These are phyloP conservation scores for Chrysaora quinquecirrha DNA, from an alignment of 30 jellyfish, hydroid and myxozoan genomes.

Conservation along the genomic window DNA sequence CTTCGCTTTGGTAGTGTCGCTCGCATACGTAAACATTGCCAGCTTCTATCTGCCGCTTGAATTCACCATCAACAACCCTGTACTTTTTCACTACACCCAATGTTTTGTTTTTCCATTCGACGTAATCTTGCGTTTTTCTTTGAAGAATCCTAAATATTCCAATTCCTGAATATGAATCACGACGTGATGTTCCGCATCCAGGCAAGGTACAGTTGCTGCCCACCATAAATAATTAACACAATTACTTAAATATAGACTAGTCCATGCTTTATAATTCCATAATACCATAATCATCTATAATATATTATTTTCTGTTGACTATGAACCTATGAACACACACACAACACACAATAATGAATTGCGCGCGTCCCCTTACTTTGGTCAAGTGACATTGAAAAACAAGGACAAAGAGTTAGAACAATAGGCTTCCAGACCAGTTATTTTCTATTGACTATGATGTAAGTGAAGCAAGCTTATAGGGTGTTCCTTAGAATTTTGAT, in stretches of 20 bases:
- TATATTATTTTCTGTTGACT: no score
- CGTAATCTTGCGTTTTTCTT: conserved; percentile 33
- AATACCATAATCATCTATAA: no score
- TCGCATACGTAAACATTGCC: conserved; percentile 32
- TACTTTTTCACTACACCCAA: conserved; percentile 24
- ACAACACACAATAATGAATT: conserved; percentile 6
- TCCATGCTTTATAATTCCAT: background rate
- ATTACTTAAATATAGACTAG: background rate
- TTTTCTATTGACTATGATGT: background rate
- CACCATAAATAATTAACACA: conserved; percentile 11
- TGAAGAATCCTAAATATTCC: conserved; percentile 7
- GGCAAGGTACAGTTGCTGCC: conserved; percentile 29
- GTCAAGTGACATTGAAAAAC: conserved; percentile 18
- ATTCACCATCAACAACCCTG: conserved; percentile 21
- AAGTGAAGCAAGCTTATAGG: no score
- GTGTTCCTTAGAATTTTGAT: no score
- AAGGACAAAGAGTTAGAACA: conserved; percentile 26
- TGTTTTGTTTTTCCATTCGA: conserved; percentile 22
- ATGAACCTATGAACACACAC: no score
- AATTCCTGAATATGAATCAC: conserved; percentile 23
- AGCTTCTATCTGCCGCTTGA: conserved; percentile 42
- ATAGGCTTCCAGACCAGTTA: background rate
- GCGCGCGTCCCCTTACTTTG: conserved; percentile 50
- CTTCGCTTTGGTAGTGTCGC: conserved; percentile 25
- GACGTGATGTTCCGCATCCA: conserved; percentile 36